phyloP scores from a whole-genome alignment of 2,797 vertebrate species.

The Austrolebias charrua region DNA sequence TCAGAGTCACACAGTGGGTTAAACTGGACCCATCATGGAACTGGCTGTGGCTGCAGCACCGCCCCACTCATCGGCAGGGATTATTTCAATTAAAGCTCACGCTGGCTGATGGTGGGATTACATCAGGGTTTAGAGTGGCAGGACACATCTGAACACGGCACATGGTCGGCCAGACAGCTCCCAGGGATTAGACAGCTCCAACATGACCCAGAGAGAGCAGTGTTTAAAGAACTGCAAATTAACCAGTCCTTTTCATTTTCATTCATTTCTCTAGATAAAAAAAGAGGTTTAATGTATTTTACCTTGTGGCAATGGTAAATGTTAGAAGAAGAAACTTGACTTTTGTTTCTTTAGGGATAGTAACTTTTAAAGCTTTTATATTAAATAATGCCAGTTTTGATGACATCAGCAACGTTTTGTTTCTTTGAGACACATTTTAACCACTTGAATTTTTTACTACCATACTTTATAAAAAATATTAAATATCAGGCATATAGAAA shows the following conservation, averaged over 20 bases:
- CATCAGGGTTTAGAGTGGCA: constrained; percentile 64
- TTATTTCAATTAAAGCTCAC: constrained; percentile 83
- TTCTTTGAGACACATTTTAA: no score
- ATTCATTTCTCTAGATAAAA: no score
- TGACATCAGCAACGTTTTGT: no score
- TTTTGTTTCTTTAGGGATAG: no score
- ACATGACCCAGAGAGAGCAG: constrained; percentile 41
- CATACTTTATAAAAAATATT: no score
- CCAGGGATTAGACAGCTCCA: constrained; percentile 43
- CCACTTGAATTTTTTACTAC: no score
- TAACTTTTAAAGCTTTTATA: background rate
- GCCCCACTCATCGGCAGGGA: constrained; percentile 69
- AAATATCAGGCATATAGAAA: no score
- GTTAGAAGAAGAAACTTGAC: no score
- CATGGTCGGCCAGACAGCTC: constrained; percentile 6
- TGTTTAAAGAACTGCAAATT: background rate
- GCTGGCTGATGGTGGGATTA: constrained; percentile 76
- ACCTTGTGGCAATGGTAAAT: no score
- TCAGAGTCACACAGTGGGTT: constrained; percentile 84
- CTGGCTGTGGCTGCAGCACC: constrained; percentile 64
- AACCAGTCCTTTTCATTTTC: no score
- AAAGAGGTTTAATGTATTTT: no score
- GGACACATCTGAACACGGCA: constrained; percentile 45
- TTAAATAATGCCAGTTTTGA: background rate
- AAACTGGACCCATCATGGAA: constrained; percentile 82